Base-by-base conservation (phyloP, 2,797 vertebrate species). In the Eospalax fontanierii region DNA sequence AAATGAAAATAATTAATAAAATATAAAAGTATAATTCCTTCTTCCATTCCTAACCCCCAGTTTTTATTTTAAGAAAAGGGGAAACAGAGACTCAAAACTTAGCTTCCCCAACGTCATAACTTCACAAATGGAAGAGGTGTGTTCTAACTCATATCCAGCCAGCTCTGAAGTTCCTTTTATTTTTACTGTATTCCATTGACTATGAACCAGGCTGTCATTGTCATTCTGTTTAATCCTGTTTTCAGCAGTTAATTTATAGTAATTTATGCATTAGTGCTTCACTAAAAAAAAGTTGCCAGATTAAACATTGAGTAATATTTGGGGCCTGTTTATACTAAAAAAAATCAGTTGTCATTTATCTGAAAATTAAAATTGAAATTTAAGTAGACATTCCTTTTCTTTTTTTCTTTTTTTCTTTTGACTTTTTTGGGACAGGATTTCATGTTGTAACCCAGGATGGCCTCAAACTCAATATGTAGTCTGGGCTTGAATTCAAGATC, bases 361-460 rank as follows among this genome's bases (percentile, higher is more conserved):
- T 86, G 59, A 94, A 96, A 83, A 71, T 86, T 87, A 82, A 92
- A 95, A 71, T 86, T 87, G 78, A 92, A 95, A 92, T 95, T 87
- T 75, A 89, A 91, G 54, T 87, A 30, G 30, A 30, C 18, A 46
- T 75, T 73, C 63, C 2, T 19, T 30, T 74, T 38, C 71, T 59
- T 16, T 2, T 54, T 46, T 68, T 79, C 54, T 2, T 19, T 30
- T 73, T 54, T 71, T 59, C 2, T 19, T 30, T 74, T 54, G 71
- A 40, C 24, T 2, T 54, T 63, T 79, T 79, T 57, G 22, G 54
- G 46, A 40, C 43, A 66, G 46, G 19, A 19, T 79, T 50, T 57
- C 57, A 63, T 18, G 15, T 35, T 9, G 70, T 73, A 61, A n/a
- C 18, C 50, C 35, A 87, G 70, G 28, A 8, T 79, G 54, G n/a